Evolutionary conservation across 2,797 vertebrate species (phyloP), one percentile per base, ranked within the genome.

Genomic region (Linurgus olivaceus): DNA sequence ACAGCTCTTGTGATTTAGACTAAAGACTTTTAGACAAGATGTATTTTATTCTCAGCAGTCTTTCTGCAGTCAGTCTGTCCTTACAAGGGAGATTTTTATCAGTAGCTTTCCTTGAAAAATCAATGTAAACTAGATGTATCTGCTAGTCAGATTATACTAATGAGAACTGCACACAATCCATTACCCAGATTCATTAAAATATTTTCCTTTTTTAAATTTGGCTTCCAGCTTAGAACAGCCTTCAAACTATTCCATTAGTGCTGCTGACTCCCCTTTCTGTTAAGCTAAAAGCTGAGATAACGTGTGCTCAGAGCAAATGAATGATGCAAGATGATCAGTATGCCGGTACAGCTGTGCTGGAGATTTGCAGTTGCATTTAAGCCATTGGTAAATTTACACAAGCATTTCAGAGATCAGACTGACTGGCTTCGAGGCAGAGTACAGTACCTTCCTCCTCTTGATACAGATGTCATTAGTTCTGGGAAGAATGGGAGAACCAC

Each of bases 221-320:
- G 33, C 82, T 91, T 84, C 37, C 86, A 90, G n/a, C 23, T 75
- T 63, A 82, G 71, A 70, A 59, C 33, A 74, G 40, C 65, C 51
- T 90, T 81, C 66, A 86, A 79, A 76, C 35, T 28, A 28, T 92
- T 80, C 79, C 76, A 90, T 91, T 93, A 94, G 73, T 84, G 59
- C 62, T 74, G 55, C 73, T 90, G 45, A 78, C 45, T 87, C 54
- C 45, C 17, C 31, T 91, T 75, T 66, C 38, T 79, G 66, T 85
- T 83, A 79, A 82, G 62, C 83, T 92, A 93, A 94, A 92, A 93
- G 51, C 77, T 68, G 33, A 86, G 84, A 76, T 90, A 93, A 83
- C 2, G 0, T 65, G 35, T 65, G 31, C 55, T 77, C 61, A 77
- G 82, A 92, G 62, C 89, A 95, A 92, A 93, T 48, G 63, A 75